Conservation (phyloP, 2,113 vertebrate genomes). For the Herpetotheres cachinnans region DNA sequence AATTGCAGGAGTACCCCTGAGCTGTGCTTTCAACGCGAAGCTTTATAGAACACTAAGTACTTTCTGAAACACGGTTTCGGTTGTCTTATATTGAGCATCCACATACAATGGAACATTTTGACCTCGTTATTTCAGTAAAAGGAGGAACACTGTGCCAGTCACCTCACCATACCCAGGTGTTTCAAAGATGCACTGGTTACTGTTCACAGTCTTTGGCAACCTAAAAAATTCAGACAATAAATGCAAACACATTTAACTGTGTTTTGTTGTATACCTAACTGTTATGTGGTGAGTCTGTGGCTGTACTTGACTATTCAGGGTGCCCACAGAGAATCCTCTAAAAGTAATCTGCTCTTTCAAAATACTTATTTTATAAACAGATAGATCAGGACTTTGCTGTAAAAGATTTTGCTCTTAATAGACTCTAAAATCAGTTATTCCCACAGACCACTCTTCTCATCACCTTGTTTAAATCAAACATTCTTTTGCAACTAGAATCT, state of each 20-base stretch:
- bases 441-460: not conserved
- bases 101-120: conserved; percentile 5
- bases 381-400: not conserved
- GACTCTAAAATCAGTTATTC: not conserved
- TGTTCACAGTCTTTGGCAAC: not conserved
- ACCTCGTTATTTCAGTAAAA: conserved; percentile 8
- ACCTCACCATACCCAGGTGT: not conserved
- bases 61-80: conserved; percentile 22
- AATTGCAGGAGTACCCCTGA: not conserved
- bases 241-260: not conserved
- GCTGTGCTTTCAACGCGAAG: not conserved
- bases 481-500: not conserved
- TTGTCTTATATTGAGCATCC: not conserved
- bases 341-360: not conserved
- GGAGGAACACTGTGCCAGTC: not conserved
- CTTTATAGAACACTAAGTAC: not conserved
- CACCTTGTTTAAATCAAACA: conserved; percentile 35
- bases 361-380: not conserved
- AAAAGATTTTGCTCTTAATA: conserved; percentile 14
- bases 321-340: not conserved
- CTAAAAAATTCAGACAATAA: not conserved
- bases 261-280: not conserved
- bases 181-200: not conserved
- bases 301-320: not conserved
- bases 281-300: not conserved